These are phyloP conservation scores for Galerucella calmariensis DNA, from an alignment of 2,888 invertebrate genomes.

Conservation along the genomic window DNA sequence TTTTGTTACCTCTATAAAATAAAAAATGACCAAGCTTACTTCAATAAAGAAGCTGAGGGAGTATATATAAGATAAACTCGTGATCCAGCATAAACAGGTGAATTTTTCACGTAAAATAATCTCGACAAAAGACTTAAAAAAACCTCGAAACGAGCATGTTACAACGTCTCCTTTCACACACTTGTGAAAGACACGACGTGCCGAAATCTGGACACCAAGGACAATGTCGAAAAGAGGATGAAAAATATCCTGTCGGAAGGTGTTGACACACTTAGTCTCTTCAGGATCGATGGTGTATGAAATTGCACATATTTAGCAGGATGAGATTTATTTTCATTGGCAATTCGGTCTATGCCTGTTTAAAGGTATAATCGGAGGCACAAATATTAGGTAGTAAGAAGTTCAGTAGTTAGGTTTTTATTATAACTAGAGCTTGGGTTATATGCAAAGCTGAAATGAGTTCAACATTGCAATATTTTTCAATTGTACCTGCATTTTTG, in stretches of 20 bases:
- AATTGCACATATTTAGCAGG: background rate
- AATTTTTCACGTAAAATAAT: conserved; percentile 1
- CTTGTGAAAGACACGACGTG: background rate
- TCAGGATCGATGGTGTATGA: background rate
- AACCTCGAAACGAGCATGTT: background rate
- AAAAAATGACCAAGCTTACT: background rate
- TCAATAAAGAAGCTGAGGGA: background rate
- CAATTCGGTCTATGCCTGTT: too few species aligned
- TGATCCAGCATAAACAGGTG: background rate
- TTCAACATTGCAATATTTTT: too few species aligned
- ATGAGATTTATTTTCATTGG: too few species aligned
- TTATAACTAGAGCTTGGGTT: too few species aligned
- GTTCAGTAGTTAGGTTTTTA: too few species aligned
- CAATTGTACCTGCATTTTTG: too few species aligned
- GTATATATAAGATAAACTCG: background rate
- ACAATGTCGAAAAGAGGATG: conserved; percentile 1
- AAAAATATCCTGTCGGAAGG: background rate
- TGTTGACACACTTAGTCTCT: background rate
- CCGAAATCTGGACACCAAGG: background rate
- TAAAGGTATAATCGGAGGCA: background rate
- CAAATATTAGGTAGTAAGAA: too few species aligned
- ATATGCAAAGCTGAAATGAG: too few species aligned
- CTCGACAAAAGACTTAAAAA: background rate
- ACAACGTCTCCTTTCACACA: background rate
- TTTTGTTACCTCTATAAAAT: too few species aligned